Conservation (phyloP, 2,113 vertebrate species). For the Puffinus mauretanicus region DNA sequence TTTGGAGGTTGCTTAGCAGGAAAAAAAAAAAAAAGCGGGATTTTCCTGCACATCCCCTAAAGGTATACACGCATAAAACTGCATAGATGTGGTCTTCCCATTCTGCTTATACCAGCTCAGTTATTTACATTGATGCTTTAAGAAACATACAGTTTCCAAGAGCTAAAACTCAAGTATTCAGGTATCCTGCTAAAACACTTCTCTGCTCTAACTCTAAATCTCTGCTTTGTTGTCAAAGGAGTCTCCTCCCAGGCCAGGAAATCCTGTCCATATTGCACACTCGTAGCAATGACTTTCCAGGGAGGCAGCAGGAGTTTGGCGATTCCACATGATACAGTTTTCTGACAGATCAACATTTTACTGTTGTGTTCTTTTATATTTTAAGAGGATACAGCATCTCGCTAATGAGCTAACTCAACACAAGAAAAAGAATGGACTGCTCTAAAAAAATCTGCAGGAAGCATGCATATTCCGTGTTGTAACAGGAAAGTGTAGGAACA, state of each 20-base stretch:
- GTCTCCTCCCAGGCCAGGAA: not conserved
- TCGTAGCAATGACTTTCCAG: not conserved
- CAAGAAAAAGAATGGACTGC: not conserved
- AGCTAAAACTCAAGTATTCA: not conserved
- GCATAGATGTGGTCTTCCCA: not conserved
- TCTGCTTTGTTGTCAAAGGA: not conserved
- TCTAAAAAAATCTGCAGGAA: not conserved
- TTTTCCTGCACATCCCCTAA: not conserved
- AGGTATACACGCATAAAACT: not conserved
- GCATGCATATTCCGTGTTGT: too few relatives aligned
- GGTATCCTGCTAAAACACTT: not conserved
- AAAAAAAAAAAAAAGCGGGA: not conserved
- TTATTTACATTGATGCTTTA: not conserved
- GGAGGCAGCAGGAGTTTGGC: not conserved
- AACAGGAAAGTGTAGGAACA: not conserved
- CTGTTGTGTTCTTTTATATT: not conserved
- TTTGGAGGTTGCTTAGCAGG: not conserved
- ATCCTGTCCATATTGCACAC: not conserved
- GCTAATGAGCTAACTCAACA: not conserved
- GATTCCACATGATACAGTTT: not conserved
- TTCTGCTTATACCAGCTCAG: not conserved
- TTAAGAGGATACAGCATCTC: not conserved
- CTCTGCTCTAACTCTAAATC: not conserved
- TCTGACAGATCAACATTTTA: not conserved
- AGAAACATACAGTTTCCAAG: not conserved